Evolutionary conservation across 2,888 invertebrate genomes (phyloP).

Genomic region (Melanostoma scalare): DNA sequence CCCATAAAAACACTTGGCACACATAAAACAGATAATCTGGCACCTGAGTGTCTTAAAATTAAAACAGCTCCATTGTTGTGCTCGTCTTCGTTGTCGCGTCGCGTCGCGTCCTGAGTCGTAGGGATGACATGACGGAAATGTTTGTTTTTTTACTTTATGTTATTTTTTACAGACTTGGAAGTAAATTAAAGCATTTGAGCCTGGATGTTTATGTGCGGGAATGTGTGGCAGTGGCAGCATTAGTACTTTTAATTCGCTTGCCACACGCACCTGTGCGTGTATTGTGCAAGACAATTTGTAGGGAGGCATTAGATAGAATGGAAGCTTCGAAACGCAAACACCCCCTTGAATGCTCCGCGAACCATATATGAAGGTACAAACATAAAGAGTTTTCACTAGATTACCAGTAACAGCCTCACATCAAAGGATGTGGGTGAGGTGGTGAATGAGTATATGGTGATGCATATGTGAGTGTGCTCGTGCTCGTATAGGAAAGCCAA

Average conservation of each 20-base stretch:
- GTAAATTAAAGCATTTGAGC: constrained; percentile 49
- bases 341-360: neutral
- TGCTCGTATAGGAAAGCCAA: neutral
- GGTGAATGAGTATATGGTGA: neutral
- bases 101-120: too few species aligned
- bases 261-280: constrained; percentile 52
- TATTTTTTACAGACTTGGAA: constrained; percentile 40
- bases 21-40: constrained; percentile 72
- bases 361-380: constrained; percentile 10
- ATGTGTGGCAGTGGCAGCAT: constrained; percentile 24
- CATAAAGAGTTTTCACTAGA: constrained; percentile 43
- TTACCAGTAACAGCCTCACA: constrained; percentile 40
- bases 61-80: constrained; percentile 61
- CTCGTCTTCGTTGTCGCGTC: too few species aligned
- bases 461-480: neutral
- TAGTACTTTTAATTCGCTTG: constrained; percentile 58
- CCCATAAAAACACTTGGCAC: constrained; percentile 68
- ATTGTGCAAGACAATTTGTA: neutral
- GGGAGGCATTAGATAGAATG: constrained; percentile 5
- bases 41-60: constrained; percentile 73
- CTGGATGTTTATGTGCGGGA: constrained; percentile 5
- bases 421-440: constrained; percentile 51
- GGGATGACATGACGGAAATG: too few species aligned
- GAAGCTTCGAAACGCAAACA: constrained; percentile 25
- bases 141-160: neutral